Base-by-base conservation (phyloP, 37 sponge, comb jelly and placozoan species). In the Bolinopsis microptera region DNA sequence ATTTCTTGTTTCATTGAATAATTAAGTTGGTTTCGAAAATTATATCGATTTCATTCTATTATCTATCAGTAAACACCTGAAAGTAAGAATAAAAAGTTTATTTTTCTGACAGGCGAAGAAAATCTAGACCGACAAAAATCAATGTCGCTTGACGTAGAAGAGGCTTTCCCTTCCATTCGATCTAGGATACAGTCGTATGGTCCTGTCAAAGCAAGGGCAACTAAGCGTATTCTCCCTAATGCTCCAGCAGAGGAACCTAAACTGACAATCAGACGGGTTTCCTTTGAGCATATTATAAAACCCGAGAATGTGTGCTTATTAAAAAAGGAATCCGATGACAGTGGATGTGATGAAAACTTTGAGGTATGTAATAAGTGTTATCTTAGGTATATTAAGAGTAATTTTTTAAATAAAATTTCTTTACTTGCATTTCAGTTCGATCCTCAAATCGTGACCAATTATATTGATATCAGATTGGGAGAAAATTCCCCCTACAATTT, bases 321-420 rank as follows among this genome's bases (percentile, higher is more conserved):
- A 23, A 34, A 80, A 21, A 34, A 80, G 30, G 82, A 80, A 3
- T 80, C 82, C 5, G 82, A 80, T 30, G 82, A 80, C 23, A 36
- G 38, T 16, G 82, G 82, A 32, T 80, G 82, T 35, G 82, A 80
- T 80, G 82, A 31, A 80, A 23, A 33, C 33, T 31, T 35, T 35
- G 82, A 80, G 82, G 82, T 80, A 35, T 2, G 82, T 70, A 18
- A 61, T 18, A 61, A 61, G 9, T 61, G 9, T 21, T 18, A 61
- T 61, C 16, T 21, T 61, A 61, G 68, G 68, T 61, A 61, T 21
- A 61, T 21, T 61, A 9, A 61, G 9, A 61, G 18, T 61, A 21
- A 61, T 61, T 61, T 61, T 61, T 61, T 18, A 61, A 9, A 21
- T 61, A 18, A 61, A 61, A 61, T 61, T 61, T 18, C 18, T 61